These are phyloP conservation scores for Chelonia mydas DNA, from an alignment of 2,797 vertebrate genomes.

Conservation along the genomic window DNA sequence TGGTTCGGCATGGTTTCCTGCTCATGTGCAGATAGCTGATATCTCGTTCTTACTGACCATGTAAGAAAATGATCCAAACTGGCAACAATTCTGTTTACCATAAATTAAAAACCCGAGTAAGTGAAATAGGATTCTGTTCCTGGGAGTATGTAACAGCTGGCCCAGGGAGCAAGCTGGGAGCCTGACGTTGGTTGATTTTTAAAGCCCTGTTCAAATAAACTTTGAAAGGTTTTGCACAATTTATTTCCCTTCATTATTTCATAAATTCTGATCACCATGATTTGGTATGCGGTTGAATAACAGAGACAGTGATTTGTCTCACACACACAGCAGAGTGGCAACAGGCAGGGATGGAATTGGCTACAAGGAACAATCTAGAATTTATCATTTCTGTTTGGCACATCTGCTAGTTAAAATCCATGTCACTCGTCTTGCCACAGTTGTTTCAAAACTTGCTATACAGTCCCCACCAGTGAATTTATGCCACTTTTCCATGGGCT, in stretches of 20 bases:
- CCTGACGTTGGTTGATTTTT: neutral
- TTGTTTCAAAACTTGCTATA: accelerated
- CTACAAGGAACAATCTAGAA: neutral
- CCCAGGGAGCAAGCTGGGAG: neutral
- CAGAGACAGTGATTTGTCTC: slow-evolving; percentile 19
- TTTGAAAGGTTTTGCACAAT: neutral
- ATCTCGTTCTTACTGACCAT: neutral
- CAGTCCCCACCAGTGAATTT: neutral
- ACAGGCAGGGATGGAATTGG: accelerated
- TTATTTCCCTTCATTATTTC: neutral
- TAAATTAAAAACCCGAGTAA: neutral
- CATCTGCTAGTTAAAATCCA: accelerated
- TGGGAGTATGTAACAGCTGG: accelerated
- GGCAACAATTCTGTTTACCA: neutral
- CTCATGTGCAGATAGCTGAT: neutral
- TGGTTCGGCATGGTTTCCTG: accelerated
- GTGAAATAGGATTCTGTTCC: neutral
- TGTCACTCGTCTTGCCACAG: accelerated
- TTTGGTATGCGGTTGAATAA: neutral
- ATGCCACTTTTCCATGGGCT: neutral
- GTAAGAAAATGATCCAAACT: neutral
- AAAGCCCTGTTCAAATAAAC: slow-evolving; percentile 42
- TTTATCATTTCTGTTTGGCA: neutral
- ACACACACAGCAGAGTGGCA: neutral
- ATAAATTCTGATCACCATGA: neutral